phyloP scores from a whole-genome alignment of 1,140 invertebrate genomes.

The Wiebesia pumilae region DNA sequence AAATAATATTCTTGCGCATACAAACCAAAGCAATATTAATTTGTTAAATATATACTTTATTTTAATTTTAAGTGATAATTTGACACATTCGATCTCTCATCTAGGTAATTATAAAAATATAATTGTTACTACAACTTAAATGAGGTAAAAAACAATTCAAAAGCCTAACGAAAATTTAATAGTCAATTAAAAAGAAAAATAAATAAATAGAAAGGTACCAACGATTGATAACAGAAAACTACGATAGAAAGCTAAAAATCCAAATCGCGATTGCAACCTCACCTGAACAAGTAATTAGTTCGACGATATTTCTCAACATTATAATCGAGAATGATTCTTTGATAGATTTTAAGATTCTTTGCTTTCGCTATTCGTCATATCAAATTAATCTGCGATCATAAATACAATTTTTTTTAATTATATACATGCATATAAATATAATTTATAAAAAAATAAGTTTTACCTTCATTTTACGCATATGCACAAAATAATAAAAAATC shows the following conservation, averaged over 20 bases:
- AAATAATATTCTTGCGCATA: conserved; percentile 56
- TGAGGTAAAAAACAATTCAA: conserved; percentile 48
- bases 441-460: too few species aligned
- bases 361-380: conserved; percentile 67
- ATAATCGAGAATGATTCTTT: conserved; percentile 32
- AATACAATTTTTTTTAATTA: conserved; percentile 56
- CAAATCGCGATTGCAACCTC: conserved; percentile 20
- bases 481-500: background rate
- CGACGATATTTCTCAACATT: conserved; percentile 5
- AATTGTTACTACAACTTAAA: conserved; percentile 42
- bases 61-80: conserved; percentile 23
- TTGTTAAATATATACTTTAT: conserved; percentile 56
- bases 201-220: conserved; percentile 39
- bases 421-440: too few species aligned
- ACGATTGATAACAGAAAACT: conserved; percentile 37
- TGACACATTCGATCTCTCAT: conserved; percentile 32
- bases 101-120: conserved; percentile 34
- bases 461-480: too few species aligned
- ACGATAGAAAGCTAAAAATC: background rate
- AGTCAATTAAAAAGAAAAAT: conserved; percentile 62
- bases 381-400: conserved; percentile 65
- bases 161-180: conserved; percentile 58
- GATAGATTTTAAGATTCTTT: conserved; percentile 55
- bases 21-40: conserved; percentile 67
- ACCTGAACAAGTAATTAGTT: conserved; percentile 19